These are phyloP conservation scores for Heterotis niloticus DNA, from an alignment of 2,113 vertebrate genomes.

Conservation along the genomic window DNA sequence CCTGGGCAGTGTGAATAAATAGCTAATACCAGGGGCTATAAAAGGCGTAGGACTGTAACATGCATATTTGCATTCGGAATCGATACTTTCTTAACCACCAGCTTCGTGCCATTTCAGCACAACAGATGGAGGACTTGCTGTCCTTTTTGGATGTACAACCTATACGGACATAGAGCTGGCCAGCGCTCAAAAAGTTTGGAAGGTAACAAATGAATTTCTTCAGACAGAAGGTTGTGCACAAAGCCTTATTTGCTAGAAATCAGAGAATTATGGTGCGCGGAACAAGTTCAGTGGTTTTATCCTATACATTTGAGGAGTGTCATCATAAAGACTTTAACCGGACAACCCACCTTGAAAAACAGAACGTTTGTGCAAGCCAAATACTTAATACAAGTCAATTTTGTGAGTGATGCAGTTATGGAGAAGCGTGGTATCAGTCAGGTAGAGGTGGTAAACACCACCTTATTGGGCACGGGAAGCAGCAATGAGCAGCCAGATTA, in stretches of 20 bases:
- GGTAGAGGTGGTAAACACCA: not conserved
- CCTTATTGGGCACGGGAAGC: constrained; percentile 32
- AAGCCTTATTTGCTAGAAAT: not conserved
- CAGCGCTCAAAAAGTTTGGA: too few relatives aligned
- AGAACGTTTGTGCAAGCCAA: too few relatives aligned
- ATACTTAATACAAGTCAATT: too few relatives aligned
- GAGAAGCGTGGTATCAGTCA: not conserved
- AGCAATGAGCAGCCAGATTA: constrained; percentile 33
- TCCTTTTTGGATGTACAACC: not conserved
- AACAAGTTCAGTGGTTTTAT: not conserved
- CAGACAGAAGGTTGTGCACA: too few relatives aligned
- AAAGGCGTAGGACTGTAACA: constrained; percentile 55
- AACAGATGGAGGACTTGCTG: constrained; percentile 5
- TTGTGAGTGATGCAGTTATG: too few relatives aligned
- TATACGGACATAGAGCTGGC: too few relatives aligned
- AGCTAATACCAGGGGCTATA: constrained; percentile 61
- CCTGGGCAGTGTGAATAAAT: constrained; percentile 49
- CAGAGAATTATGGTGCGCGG: not conserved
- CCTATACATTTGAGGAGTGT: not conserved
- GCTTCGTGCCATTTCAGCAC: not conserved
- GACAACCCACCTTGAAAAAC: not conserved
- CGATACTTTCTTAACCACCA: constrained; percentile 21
- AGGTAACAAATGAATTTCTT: too few relatives aligned
- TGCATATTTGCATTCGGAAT: constrained; percentile 11
- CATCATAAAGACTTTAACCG: not conserved